phyloP scores from a whole-genome alignment of 1,140 invertebrate species.

The Drosophila rufa region DNA sequence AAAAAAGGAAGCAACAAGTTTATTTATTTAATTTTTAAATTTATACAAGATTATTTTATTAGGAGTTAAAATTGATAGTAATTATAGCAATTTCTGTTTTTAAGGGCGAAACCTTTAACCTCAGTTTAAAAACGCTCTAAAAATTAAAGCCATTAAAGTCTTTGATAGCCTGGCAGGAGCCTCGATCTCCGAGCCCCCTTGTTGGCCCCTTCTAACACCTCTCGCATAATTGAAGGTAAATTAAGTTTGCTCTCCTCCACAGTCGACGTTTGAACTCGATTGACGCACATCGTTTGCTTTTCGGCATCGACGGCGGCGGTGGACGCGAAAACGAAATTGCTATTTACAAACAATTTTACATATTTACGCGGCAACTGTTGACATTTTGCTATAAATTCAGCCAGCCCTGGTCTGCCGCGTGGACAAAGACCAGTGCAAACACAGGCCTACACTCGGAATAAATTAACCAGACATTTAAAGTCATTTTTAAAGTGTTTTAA shows the following conservation, averaged over 20 bases:
- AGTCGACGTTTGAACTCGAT: conserved; percentile 43
- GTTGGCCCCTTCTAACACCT: conserved; percentile 19
- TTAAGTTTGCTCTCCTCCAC: conserved; percentile 53
- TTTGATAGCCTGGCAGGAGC: neutral
- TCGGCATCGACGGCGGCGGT: conserved; percentile 8
- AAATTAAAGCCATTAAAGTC: conserved; percentile 19
- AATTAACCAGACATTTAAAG: neutral
- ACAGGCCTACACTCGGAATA: conserved; percentile 29
- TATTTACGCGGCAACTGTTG: conserved; percentile 80
- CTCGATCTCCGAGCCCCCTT: neutral
- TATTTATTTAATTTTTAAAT: no score
- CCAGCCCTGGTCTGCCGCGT: conserved; percentile 11
- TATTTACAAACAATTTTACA: conserved; percentile 82
- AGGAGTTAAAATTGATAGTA: no score
- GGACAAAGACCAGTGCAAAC: conserved; percentile 58
- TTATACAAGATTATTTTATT: no score
- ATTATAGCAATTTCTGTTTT: no score
- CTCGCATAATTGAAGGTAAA: conserved; percentile 56
- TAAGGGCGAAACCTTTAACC: no score
- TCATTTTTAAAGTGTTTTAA: no score
- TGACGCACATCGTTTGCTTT: conserved; percentile 46
- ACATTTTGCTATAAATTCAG: conserved; percentile 76
- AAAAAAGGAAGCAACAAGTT: no score
- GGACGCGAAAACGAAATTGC: conserved; percentile 59
- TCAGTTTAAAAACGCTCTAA: neutral